Base-by-base conservation (phyloP, 2,888 invertebrate genomes). In the Hypomecis punctinalis region DNA sequence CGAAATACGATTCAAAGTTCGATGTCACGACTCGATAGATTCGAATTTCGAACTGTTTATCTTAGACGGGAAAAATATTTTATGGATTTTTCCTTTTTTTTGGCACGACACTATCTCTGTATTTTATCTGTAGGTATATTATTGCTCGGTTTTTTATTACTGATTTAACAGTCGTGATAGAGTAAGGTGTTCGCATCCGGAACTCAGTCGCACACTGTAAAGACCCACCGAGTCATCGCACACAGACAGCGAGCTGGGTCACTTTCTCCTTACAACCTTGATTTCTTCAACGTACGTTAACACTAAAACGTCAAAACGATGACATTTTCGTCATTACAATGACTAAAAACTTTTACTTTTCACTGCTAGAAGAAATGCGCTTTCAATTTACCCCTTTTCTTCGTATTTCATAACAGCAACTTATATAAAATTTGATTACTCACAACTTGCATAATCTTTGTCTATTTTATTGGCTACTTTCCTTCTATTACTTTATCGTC, bases 201-300 rank as follows among this genome's bases (percentile, higher is more conserved):
- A 73, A 73, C 71, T 68, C 66, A 64, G 46, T 51, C 62, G 67
- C 65, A 63, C 75, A 76, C 76, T 77, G 72, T 75, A 78, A 76
- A 78, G 73, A 79, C 74, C 74, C 74, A 74, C 63, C 55, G 60
- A 70, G 68, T 66, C 81, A 81, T 78, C 77, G 75, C 77, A 72
- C 74, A 80, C 80, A 78, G 75, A 72, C 73, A 71, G 75, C 76
- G 80, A 80, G 82, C 85, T 88, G 81, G 89, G 90, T 83, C 90
- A 92, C 91, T 92, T 91, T 91, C 91, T 90, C 91, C 79, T 75
- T 70, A 80, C 90, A 89, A 88, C 91, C 91, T 91, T 91, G 91
- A 91, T 92, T 91, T 90, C 89, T 89, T 89, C 81, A 78, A 72
- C 79, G 83, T 83, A 84, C 89, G 84, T 84, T 84, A 85, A 83